Percentiles rank a stretch among this genome's conserved stretches.
Evolutionary conservation across 2,113 vertebrate species (phyloP).

Genomic region (Tyto alba): DNA sequence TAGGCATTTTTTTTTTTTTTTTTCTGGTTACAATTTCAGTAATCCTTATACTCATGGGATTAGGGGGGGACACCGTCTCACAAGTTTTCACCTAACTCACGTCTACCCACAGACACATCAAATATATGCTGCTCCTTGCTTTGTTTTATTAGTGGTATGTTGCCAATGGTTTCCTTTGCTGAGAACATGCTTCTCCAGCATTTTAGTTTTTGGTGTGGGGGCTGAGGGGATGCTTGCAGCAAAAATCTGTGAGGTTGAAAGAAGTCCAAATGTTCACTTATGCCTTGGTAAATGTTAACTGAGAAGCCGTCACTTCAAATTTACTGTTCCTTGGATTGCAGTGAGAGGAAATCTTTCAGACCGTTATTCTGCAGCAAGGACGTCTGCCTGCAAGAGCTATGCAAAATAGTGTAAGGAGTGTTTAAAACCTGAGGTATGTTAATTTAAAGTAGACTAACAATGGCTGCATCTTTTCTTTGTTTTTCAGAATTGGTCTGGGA

Average conservation of each 20-base stretch:
- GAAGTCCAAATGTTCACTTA: neutral
- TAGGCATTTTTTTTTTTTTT: neutral
- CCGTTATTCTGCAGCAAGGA: neutral
- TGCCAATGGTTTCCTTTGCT: neutral
- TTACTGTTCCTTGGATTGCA: neutral
- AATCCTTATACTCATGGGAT: neutral
- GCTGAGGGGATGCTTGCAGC: neutral
- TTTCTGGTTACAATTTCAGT: neutral
- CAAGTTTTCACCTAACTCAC: neutral
- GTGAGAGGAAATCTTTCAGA: neutral
- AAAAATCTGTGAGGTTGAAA: neutral
- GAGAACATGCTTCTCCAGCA: neutral
- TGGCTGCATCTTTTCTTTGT: neutral
- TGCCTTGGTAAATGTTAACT: neutral
- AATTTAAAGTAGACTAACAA: neutral
- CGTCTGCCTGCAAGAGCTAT: neutral
- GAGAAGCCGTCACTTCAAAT: neutral
- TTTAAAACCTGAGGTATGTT: neutral
- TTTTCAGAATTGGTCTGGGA: slow-evolving; percentile 76
- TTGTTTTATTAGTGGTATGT: neutral
- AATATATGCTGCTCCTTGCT: accelerated
- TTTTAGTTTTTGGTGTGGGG: neutral
- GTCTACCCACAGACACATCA: neutral
- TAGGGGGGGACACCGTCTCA: accelerated
- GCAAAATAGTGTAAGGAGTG: neutral